phyloP scores from a whole-genome alignment of 2,113 vertebrate species.

The Toxostoma redivivum region DNA sequence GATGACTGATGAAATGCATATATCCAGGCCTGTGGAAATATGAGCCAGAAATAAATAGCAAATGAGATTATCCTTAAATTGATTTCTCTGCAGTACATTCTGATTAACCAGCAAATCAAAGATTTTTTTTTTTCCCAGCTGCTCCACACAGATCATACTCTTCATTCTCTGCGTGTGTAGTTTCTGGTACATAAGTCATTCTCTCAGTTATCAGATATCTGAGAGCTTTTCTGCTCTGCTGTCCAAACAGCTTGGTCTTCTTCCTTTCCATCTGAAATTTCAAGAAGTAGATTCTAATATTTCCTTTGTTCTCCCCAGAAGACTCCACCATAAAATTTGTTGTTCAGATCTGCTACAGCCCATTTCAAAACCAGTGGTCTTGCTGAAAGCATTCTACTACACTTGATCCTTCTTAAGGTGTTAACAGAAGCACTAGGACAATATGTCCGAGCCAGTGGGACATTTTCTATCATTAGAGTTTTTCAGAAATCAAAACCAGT shows the following conservation, averaged over 20 bases:
- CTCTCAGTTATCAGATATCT: not conserved
- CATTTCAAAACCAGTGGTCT: not conserved
- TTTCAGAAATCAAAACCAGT: not conserved
- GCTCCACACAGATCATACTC: not conserved
- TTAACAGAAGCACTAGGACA: not conserved
- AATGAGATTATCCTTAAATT: constrained; percentile 52
- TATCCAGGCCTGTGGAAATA: constrained; percentile 38
- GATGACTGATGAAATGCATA: constrained; percentile 46
- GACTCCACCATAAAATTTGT: not conserved
- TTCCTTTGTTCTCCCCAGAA: not conserved
- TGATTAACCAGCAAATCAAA: constrained; percentile 46
- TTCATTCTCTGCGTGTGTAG: not conserved
- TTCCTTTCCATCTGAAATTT: not conserved
- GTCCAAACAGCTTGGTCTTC: not conserved
- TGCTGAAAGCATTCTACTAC: not conserved
- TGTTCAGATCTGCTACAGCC: not conserved
- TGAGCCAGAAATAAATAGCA: constrained; percentile 34
- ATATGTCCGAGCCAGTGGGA: not conserved
- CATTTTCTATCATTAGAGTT: not conserved
- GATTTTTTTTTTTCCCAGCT: not conserved
- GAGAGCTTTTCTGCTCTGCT: not conserved
- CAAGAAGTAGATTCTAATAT: not conserved
- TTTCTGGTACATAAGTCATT: not conserved
- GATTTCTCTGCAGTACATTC: constrained; percentile 39
- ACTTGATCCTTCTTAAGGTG: not conserved